Base-by-base conservation (phyloP, 2,888 invertebrate species). In the Autographa gamma region DNA sequence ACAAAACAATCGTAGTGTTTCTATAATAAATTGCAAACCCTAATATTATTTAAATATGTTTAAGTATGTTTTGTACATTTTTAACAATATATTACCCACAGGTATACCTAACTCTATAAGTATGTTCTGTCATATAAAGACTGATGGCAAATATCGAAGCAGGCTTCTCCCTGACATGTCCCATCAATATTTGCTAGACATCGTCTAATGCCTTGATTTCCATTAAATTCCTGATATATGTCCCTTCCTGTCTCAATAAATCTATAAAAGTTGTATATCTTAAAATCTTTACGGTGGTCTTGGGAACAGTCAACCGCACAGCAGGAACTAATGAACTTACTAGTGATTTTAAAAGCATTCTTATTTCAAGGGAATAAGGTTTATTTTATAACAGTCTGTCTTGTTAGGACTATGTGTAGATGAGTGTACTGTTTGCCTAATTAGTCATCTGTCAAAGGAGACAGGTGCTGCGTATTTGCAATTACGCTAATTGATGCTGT, bases 201-300 rank as follows among this genome's bases (percentile, higher is more conserved):
- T n/a, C 38, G 38, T 38, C n/a, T 48, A 48, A n/a, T 48, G 48
- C 48, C n/a, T 48, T 48, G n/a, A 48, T 48, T 48, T 48, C 48
- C 48, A 48, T 48, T 38, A 38, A 38, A 48, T 48, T n/a, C 48
- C 7, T 48, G n/a, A 48, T n/a, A n/a, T 11, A 56, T 18, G 19
- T 0, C 19, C 11, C 11, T 25, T 56, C 54, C 25, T 56, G 25
- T 56, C 54, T 13, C 13, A 56, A 56, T 56, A 56, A 56, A 56
- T 56, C 25, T 48, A 48, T n/a, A 7, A 7, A 48, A 13, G 25
- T 25, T 5, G 25, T 56, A 25, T 19, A 25, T 56, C 19, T 13
- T 19, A 56, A 56, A 19, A 25, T 56, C 54, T 56, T 25, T 18
- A 25, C 6, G 54, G 54, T 56, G 25, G 54, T 13, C 54, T 25